A percentile compares a stretch with the other conserved stretches of the same genome.
Conservation (phyloP, 2,888 invertebrate species). For the Thysanoteuthis rhombus region DNA sequence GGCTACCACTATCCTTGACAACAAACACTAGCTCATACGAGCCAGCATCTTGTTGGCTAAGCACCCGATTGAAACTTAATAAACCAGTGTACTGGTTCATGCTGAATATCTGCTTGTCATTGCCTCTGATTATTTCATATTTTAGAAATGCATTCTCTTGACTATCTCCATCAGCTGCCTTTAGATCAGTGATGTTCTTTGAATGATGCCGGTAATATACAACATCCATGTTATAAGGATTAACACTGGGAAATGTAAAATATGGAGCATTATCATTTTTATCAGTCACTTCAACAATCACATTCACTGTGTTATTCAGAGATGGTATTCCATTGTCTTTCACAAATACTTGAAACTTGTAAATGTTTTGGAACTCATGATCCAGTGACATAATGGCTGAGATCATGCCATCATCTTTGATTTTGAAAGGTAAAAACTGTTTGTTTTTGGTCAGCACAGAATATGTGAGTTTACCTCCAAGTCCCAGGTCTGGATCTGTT, state of each 20-base stretch:
- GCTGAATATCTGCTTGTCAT: neutral
- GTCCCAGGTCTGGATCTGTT: neutral
- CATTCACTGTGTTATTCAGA: neutral
- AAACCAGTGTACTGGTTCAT: neutral
- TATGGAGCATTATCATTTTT: neutral
- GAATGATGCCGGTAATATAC: neutral
- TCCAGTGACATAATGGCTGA: neutral
- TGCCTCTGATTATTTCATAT: neutral
- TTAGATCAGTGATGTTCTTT: neutral
- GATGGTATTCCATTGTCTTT: neutral
- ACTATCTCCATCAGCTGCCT: slow-evolving; percentile 12
- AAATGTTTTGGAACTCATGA: neutral
- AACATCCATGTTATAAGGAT: neutral
- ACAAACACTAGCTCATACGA: neutral
- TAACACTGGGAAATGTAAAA: neutral
- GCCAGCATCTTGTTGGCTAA: neutral
- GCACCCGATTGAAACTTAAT: neutral
- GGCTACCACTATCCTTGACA: neutral
- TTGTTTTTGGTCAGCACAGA: neutral
- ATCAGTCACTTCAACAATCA: slow-evolving; percentile 12
- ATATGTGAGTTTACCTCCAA: neutral
- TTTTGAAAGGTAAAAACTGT: neutral
- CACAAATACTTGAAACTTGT: neutral
- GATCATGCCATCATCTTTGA: neutral
- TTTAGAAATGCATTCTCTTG: neutral